A percentile compares a stretch with the other conserved stretches of the same genome.
Conservation (phyloP, 2,888 invertebrate species). For the Himalopsyche anomala region DNA sequence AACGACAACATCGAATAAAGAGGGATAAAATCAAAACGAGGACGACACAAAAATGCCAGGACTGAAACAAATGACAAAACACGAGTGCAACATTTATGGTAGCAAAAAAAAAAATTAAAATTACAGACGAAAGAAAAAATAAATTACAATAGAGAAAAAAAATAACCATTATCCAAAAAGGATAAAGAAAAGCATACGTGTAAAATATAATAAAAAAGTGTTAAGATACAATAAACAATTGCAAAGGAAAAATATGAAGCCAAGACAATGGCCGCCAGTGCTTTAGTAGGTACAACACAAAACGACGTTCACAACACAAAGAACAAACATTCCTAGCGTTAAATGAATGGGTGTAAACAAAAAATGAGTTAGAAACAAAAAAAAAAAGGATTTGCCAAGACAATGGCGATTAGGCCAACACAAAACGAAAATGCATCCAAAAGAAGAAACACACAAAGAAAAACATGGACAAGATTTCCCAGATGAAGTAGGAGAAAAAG, state of each 20-base stretch:
- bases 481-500: not conserved
- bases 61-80: too few species aligned
- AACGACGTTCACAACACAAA: not conserved
- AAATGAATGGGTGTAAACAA: not conserved
- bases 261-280: not conserved
- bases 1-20: conserved; percentile 3
- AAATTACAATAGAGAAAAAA: too few species aligned
- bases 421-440: conserved; percentile 38
- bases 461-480: not conserved
- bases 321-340: conserved; percentile 3
- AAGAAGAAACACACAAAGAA: not conserved
- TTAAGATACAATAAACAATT: not conserved
- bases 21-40: not conserved
- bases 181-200: not conserved
- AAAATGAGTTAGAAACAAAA: conserved; percentile 12
- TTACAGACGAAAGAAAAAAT: too few species aligned
- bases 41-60: not conserved
- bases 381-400: not conserved
- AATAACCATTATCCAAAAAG: too few species aligned
- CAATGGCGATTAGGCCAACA: not conserved
- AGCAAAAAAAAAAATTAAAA: too few species aligned
- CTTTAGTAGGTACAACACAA: not conserved
- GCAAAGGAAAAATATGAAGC: not conserved
- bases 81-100: too few species aligned
- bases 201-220: not conserved